These are phyloP conservation scores for Turritopsis rubra DNA, from an alignment of 30 jellyfish, hydroid and myxozoan species.

Conservation along the genomic window DNA sequence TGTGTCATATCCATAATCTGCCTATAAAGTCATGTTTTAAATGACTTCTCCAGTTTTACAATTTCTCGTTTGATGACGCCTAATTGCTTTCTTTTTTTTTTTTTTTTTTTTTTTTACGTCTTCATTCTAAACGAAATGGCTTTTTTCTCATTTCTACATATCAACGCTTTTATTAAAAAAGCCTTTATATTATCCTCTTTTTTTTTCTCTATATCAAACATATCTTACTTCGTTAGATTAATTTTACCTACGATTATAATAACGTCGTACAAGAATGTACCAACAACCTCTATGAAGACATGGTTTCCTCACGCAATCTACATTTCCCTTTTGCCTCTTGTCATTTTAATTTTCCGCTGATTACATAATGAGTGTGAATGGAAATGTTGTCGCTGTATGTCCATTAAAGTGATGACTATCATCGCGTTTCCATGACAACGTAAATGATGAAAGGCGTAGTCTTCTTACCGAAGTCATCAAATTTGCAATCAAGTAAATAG, in stretches of 20 bases:
- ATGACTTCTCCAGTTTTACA: not conserved
- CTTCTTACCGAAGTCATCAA: not conserved
- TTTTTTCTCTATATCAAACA: no score
- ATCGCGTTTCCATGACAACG: not conserved
- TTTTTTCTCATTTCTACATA: not conserved
- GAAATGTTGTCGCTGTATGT: not conserved
- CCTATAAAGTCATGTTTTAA: not conserved
- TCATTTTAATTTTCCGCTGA: not conserved
- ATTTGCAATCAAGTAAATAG: not conserved
- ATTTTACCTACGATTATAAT: not conserved
- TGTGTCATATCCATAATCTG: not conserved
- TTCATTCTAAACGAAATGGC: not conserved
- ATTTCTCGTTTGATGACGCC: not conserved
- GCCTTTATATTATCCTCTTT: no score
- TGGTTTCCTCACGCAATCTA: not conserved
- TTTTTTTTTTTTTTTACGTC: not conserved
- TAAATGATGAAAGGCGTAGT: conserved; percentile 7
- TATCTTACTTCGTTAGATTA: not conserved
- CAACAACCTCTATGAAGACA: not conserved
- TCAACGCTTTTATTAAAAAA: not conserved
- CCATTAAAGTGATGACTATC: not conserved
- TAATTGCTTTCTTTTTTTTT: no score
- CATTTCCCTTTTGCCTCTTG: not conserved
- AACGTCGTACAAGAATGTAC: not conserved
- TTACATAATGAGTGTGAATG: not conserved